These are phyloP conservation scores for Hemiscyllium ocellatum DNA, from an alignment of 2,113 vertebrate genomes.

Conservation along the genomic window DNA sequence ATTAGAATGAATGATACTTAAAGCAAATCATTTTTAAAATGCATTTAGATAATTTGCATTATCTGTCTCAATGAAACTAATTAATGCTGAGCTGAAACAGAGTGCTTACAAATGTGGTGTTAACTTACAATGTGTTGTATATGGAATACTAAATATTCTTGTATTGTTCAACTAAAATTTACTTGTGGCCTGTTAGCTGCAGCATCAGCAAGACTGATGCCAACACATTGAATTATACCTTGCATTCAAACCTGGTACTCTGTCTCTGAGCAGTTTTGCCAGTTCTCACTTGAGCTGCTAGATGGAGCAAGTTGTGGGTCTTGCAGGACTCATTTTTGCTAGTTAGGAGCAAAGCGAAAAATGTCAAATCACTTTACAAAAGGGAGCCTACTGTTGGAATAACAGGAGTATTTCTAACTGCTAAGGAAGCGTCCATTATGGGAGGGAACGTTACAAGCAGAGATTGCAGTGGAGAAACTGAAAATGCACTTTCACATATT, in stretches of 20 bases:
- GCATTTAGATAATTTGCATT: background rate
- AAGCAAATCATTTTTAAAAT: background rate
- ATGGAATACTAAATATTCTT: slow-evolving; percentile 29
- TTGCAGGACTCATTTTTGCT: background rate
- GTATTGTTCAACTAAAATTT: slow-evolving; percentile 22
- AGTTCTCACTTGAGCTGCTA: slow-evolving; percentile 28
- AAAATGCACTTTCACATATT: background rate
- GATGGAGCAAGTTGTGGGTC: slow-evolving; percentile 28
- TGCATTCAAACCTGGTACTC: background rate
- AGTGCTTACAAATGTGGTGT: background rate
- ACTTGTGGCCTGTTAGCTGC: slow-evolving; percentile 15
- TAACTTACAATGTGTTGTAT: background rate
- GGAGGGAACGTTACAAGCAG: background rate
- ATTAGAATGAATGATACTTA: background rate
- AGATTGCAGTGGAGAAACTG: background rate
- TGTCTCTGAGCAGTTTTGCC: background rate
- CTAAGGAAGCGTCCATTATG: background rate
- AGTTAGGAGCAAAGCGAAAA: background rate
- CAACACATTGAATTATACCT: background rate
- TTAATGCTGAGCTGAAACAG: background rate
- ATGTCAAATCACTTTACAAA: background rate
- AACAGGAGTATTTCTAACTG: background rate
- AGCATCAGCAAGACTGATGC: background rate
- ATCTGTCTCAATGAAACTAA: background rate
- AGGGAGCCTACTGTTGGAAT: background rate